These are phyloP conservation scores for Entelurus aequoreus DNA, from an alignment of 2,113 vertebrate species.

Conservation along the genomic window DNA sequence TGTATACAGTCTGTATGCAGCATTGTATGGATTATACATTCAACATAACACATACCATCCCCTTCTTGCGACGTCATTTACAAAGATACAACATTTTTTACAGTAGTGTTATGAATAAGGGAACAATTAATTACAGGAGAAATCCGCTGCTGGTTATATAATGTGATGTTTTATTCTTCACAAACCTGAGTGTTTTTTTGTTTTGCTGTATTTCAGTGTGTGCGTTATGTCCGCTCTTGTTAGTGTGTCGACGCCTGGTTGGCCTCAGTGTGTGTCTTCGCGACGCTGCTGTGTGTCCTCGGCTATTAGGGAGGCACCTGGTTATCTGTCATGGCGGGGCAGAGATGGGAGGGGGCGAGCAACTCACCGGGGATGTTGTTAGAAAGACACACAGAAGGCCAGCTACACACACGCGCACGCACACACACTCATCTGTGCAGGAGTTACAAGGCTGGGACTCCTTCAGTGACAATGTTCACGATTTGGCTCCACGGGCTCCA, in stretches of 20 bases:
- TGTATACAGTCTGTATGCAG: no score
- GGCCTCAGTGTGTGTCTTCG: background rate
- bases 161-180: background rate
- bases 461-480: background rate
- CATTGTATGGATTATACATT: no score
- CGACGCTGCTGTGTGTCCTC: constrained; percentile 27
- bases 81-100: no score
- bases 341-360: constrained; percentile 39
- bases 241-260: background rate
- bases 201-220: background rate
- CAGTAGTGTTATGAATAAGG: no score
- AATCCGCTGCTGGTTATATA: no score
- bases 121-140: no score
- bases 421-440: constrained; percentile 13
- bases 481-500: background rate
- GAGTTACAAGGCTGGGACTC: background rate
- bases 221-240: background rate
- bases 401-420: constrained; percentile 4
- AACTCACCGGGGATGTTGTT: constrained; percentile 53
- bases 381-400: constrained; percentile 17
- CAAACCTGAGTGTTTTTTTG: background rate
- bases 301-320: constrained; percentile 21
- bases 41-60: no score
- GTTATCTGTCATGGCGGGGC: constrained; percentile 47
- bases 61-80: no score